Evolutionary conservation across 2,113 vertebrate species (phyloP), one percentile per base, ranked within the genome.

Genomic region (Setophaga petechia): DNA sequence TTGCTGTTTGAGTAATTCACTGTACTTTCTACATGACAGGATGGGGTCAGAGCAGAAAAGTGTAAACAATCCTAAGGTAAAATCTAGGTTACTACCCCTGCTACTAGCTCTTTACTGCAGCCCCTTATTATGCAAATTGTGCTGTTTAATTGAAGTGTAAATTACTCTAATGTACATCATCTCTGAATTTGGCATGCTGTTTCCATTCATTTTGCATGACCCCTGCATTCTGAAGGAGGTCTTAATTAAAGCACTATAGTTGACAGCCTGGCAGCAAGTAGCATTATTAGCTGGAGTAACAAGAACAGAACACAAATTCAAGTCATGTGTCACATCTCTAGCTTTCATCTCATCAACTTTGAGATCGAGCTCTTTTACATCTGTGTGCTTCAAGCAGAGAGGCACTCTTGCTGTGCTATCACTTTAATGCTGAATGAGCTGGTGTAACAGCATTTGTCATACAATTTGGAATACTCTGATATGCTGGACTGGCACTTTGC

Each of bases 131-230:
- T 96, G 93, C 84, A 94, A 97, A 97, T 87, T n/a, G 9, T 62
- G 37, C 76, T 61, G 65, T 89, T 94, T 94, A 97, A 94, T 89
- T 96, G 93, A 94, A 97, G 94, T 92, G 77, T 89, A 89, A 95
- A 94, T 96, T 94, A 83, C 95, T 54, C 67, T 86, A 92, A 92
- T 89, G 94, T 89, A 93, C 95, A 95, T 94, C 65, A 87, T 86
- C 73, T 94, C 80, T 93, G 86, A 93, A 90, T 95, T 65, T 89
- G 80, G 89, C 86, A 57, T 78, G 80, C 91, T 95, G 76, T 90
- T 97, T 95, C 89, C 89, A 84, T 94, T 96, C 93, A 87, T 94
- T 93, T 96, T 90, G 61, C 31, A 65, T 95, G 96, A 97, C 94
- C 95, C 39, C 31, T 94, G 76, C 89, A 72, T 93, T 95, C 92